These are phyloP conservation scores for Ciona savignyi DNA, from an alignment of 23 tunicate species.

Conservation along the genomic window DNA sequence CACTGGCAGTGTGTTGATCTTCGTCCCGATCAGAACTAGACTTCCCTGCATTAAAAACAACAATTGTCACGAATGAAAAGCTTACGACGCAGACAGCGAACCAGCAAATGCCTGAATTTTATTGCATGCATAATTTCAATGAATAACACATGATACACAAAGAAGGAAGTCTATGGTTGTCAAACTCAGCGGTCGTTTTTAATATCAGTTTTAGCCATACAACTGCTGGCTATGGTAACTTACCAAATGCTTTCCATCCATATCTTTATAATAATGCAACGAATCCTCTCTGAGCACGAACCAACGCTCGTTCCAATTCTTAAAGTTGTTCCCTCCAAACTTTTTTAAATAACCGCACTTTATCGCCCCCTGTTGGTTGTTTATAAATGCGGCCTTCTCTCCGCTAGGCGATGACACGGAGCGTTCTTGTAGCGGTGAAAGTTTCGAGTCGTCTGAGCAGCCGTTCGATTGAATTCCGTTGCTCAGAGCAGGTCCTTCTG, in stretches of 20 bases:
- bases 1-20: constrained; percentile 16
- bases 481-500: background rate
- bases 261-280: constrained; percentile 47
- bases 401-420: background rate
- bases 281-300: constrained; percentile 42
- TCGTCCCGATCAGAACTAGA: constrained; percentile 14
- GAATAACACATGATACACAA: too few relatives aligned
- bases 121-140: too few relatives aligned
- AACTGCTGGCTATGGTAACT: too few relatives aligned
- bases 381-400: background rate
- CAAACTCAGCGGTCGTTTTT: too few relatives aligned
- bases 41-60: constrained; percentile 16
- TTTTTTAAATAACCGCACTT: constrained; percentile 65
- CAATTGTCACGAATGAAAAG: background rate
- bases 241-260: constrained; percentile 44
- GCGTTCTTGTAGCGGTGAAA: background rate
- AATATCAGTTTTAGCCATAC: too few relatives aligned
- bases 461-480: background rate
- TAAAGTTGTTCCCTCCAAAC: constrained; percentile 52
- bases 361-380: constrained; percentile 25
- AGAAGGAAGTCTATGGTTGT: too few relatives aligned
- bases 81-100: background rate
- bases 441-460: background rate
- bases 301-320: constrained; percentile 83
- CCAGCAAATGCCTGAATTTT: too few relatives aligned